Conservation (phyloP, 1,140 invertebrate genomes). For the Drosophila saltans region DNA sequence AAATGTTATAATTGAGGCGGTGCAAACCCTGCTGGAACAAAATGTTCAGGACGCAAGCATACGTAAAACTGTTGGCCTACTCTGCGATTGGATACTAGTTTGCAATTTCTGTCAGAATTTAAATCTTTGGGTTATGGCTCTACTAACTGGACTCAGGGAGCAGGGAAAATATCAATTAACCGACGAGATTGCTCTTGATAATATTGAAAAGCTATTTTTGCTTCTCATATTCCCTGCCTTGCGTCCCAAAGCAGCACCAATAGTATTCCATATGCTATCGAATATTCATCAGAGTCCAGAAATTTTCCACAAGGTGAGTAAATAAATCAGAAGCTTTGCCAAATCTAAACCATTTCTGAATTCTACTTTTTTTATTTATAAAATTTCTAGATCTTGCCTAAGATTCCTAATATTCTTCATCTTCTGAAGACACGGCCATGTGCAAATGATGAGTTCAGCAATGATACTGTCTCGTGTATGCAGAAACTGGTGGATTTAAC, state of each 20-base stretch:
- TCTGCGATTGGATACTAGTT: conserved; percentile 84
- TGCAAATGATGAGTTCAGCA: conserved; percentile 71
- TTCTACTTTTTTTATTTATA: not conserved
- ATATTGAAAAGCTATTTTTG: conserved; percentile 83
- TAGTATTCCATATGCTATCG: conserved; percentile 85
- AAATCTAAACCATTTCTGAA: fast-evolving
- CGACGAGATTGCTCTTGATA: conserved; percentile 84
- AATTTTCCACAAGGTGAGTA: conserved; percentile 83
- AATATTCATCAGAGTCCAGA: conserved; percentile 83
- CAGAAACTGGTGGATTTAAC: conserved; percentile 84
- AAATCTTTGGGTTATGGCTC: conserved; percentile 84
- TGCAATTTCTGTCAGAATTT: conserved; percentile 84
- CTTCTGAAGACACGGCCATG: conserved; percentile 57
- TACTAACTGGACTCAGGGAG: conserved; percentile 84
- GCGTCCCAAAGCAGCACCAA: conserved; percentile 83
- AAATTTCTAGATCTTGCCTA: conserved; percentile 70
- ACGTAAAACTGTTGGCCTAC: conserved; percentile 83
- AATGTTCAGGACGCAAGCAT: conserved; percentile 82
- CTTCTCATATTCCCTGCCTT: conserved; percentile 83
- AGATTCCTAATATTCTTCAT: conserved; percentile 69
- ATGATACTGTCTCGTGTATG: conserved; percentile 83
- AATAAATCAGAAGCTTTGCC: not conserved
- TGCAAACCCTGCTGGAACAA: conserved; percentile 80
- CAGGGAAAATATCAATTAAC: conserved; percentile 84
- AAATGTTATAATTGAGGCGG: conserved; percentile 83